Evolutionary conservation across 2,888 invertebrate species (phyloP).

Genomic region (Molanna angustata): DNA sequence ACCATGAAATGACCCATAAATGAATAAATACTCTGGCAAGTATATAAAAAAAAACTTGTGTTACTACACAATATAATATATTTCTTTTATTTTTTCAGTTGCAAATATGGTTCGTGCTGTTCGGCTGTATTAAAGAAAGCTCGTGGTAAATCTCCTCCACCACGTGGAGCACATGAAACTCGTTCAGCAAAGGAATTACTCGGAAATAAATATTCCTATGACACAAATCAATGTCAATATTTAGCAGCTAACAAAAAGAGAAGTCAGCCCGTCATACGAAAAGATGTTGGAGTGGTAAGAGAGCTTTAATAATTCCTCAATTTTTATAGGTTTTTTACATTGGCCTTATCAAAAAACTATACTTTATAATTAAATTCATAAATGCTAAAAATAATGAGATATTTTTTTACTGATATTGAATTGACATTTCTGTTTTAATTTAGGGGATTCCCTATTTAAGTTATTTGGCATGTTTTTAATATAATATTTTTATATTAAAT

Average conservation of each 20-base stretch:
- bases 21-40: too few species aligned
- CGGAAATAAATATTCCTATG: conserved; percentile 4
- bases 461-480: too few species aligned
- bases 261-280: conserved; percentile 14
- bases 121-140: conserved; percentile 19
- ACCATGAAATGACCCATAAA: too few species aligned
- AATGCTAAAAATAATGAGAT: too few species aligned
- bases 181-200: conserved; percentile 10
- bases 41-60: not conserved
- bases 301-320: conserved; percentile 1
- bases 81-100: conserved; percentile 28
- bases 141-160: conserved; percentile 21
- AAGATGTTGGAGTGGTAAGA: conserved; percentile 29
- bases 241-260: conserved; percentile 12
- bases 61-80: too few species aligned
- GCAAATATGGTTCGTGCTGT: conserved; percentile 27
- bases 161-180: conserved; percentile 9
- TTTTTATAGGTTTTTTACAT: too few species aligned
- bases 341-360: too few species aligned
- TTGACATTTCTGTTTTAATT: too few species aligned
- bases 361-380: too few species aligned
- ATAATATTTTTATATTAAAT: too few species aligned
- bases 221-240: not conserved
- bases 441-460: too few species aligned
- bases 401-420: too few species aligned